Conservation (phyloP, 2,113 vertebrate genomes). For the Channa maculata region DNA sequence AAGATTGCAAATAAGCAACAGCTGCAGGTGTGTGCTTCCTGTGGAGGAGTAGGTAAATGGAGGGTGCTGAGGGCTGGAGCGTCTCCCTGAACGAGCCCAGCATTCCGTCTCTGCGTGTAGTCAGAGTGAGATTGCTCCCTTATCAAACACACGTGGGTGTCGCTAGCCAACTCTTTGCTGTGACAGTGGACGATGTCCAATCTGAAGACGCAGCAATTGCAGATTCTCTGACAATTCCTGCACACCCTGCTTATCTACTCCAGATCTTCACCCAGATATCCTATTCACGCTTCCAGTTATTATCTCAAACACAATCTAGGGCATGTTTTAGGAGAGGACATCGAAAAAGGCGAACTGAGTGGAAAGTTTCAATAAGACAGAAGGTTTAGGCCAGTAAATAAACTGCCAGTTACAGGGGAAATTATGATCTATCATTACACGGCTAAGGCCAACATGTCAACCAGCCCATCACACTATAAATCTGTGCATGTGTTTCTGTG, state of each 20-base stretch:
- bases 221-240: slow-evolving; percentile 26
- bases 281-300: slow-evolving; percentile 26
- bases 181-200: slow-evolving; percentile 55
- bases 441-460: slow-evolving; percentile 47
- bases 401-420: slow-evolving; percentile 53
- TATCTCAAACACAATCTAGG: slow-evolving; percentile 22
- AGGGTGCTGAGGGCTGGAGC: slow-evolving; percentile 29
- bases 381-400: slow-evolving; percentile 27
- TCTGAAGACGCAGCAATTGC: slow-evolving; percentile 26
- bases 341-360: slow-evolving; percentile 42
- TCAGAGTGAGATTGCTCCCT: slow-evolving; percentile 38
- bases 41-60: slow-evolving; percentile 21
- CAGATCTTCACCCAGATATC: slow-evolving; percentile 38
- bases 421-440: slow-evolving; percentile 64
- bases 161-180: slow-evolving; percentile 42
- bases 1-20: slow-evolving; percentile 29
- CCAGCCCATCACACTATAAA: slow-evolving; percentile 54
- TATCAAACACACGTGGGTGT: slow-evolving; percentile 49
- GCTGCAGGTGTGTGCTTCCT: slow-evolving; percentile 28
- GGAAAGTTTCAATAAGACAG: slow-evolving; percentile 36
- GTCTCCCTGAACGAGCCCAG: slow-evolving; percentile 20
- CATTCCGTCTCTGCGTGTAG: slow-evolving; percentile 43
- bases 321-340: slow-evolving; percentile 21
- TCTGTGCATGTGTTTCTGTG: slow-evolving; percentile 1
- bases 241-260: slow-evolving; percentile 43